Conservation (phyloP, 2,113 vertebrate genomes). For the Tragelaphus imberbis region DNA sequence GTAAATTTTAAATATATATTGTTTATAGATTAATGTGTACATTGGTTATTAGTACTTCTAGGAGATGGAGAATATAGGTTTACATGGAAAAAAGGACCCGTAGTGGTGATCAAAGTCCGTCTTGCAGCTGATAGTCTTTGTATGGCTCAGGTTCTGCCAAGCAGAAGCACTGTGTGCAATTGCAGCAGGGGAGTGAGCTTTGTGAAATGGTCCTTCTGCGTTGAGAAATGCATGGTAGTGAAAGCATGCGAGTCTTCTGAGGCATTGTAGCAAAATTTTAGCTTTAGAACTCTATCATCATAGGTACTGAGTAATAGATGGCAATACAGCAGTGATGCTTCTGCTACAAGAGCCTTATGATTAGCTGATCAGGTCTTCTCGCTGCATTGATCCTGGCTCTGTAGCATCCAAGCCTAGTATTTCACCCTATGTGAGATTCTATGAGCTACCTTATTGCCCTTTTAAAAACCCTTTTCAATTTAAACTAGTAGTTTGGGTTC, state of each 20-base stretch:
- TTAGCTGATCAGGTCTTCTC: not conserved
- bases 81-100: not conserved
- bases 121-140: not conserved
- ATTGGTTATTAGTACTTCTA: not conserved
- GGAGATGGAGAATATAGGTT: not conserved
- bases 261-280: not conserved
- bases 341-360: not conserved
- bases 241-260: not conserved
- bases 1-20: not conserved
- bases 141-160: not conserved
- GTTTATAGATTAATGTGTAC: not conserved
- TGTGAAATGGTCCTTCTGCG: not conserved
- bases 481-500: not conserved
- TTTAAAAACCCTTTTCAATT: not conserved
- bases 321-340: not conserved
- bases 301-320: not conserved
- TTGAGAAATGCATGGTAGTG: not conserved
- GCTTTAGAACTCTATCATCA: not conserved
- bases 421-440: not conserved
- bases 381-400: not conserved
- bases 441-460: not conserved
- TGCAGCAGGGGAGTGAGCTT: not conserved
- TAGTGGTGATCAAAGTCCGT: not conserved
- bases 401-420: not conserved
- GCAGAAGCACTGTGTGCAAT: not conserved